Conservation (phyloP, 2,888 invertebrate species). For the Pammene fasciana region DNA sequence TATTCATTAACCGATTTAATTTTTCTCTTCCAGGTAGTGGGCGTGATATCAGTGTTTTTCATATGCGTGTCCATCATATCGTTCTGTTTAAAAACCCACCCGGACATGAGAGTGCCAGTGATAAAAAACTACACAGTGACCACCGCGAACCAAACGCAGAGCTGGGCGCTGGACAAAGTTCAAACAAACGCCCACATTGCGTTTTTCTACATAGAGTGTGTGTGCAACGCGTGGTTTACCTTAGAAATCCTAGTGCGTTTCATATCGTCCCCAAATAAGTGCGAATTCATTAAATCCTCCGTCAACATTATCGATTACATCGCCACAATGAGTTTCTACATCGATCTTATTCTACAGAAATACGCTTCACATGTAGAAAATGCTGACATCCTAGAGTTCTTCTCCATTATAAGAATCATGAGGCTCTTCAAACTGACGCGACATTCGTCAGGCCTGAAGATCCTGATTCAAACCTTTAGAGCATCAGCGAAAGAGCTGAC, state of each 20-base stretch:
- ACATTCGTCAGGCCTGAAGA: constrained; percentile 98
- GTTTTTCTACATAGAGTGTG: constrained; percentile 99
- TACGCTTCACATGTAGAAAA: constrained; percentile 96
- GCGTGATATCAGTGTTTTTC: constrained; percentile 99
- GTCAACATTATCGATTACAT: constrained; percentile 99
- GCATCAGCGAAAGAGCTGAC: constrained; percentile 98
- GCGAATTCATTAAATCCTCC: constrained; percentile 96
- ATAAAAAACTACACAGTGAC: constrained; percentile 91
- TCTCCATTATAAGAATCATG: constrained; percentile 98
- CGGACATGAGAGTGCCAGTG: constrained; percentile 97
- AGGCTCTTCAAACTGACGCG: constrained; percentile 98
- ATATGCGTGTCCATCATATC: constrained; percentile 99
- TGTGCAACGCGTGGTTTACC: constrained; percentile 99
- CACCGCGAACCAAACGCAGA: constrained; percentile 88
- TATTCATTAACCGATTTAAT: neutral
- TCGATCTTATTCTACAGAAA: constrained; percentile 94
- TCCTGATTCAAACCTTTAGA: constrained; percentile 98
- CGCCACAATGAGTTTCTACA: constrained; percentile 99
- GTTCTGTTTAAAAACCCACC: constrained; percentile 99
- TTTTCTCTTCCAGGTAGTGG: constrained; percentile 92
- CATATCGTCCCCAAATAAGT: constrained; percentile 96
- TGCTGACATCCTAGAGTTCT: constrained; percentile 98
- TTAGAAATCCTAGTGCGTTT: constrained; percentile 97
- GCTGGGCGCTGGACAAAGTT: constrained; percentile 94
- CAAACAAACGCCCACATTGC: constrained; percentile 98